Evolutionary conservation across 1,140 invertebrate genomes (phyloP), one percentile per base, ranked within the genome.

Genomic region (Drosophila pachea): DNA sequence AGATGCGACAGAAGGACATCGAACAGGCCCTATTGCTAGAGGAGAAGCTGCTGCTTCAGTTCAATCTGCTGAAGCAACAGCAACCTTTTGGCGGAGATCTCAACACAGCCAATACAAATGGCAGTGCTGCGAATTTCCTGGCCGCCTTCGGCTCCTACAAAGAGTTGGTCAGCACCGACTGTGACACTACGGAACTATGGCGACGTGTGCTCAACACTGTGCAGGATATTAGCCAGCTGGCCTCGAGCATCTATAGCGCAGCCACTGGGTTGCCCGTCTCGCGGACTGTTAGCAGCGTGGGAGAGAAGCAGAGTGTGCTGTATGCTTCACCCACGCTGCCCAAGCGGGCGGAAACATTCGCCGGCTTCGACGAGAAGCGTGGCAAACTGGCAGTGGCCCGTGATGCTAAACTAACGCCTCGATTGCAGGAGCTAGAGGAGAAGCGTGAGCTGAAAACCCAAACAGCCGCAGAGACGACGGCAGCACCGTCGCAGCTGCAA

Each of bases 281-380:
- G 8, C 92, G 97, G 49, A 97, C 96, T 86, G 94, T 97, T 1
- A 97, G 96, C 90, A 97, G 96, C 31, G 97, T 95, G 5, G 96
- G 96, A 12, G 97, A 98, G 89, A 93, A 95, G 62, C 95, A 97
- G 64, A 97, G 95, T 78, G 93, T 94, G 7, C 92, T 94, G 7
- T 97, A 95, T 84, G 92, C 94, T 42, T 94, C 95, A 14, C 94
- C 96, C 7, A 94, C 95, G 14, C 89, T 98, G 61, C 97, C 97
- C 4, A 94, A 97, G 77, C 91, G 97, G 35, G 97, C 97, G 0
- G 97, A 98, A 90, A 98, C 97, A 0, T 98, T 98, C 90, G 96
- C 96, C 7, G 97, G 97, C 2, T 98, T 98, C 87, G 97, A 98
- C 90, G 94, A 94, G 67, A 90, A 87, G 63, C 82, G 88, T 2